Conservation (phyloP, 2,797 vertebrate species). For the Hapalemur alaotrensis region DNA sequence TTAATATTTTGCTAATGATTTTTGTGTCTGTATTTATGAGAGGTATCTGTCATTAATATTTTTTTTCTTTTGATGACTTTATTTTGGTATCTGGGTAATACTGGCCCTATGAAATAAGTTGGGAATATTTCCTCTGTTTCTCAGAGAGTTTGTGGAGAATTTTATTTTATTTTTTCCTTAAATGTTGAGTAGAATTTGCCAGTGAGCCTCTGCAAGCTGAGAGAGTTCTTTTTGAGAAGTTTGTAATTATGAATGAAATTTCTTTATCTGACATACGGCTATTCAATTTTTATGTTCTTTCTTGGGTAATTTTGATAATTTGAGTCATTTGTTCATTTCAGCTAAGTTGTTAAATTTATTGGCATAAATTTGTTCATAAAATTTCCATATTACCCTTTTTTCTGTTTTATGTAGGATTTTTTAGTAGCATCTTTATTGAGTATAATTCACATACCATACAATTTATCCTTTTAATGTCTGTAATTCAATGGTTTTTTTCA, state of each 20-base stretch:
- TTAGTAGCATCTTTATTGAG: not conserved
- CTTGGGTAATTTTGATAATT: not conserved
- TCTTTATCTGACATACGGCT: not conserved
- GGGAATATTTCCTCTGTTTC: not conserved
- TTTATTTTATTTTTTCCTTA: not conserved
- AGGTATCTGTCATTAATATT: not conserved
- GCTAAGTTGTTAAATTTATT: not conserved
- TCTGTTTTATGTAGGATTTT: not conserved
- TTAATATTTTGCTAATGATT: not conserved
- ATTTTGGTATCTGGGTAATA: not conserved
- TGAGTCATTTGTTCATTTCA: not conserved
- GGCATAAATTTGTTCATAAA: not conserved
- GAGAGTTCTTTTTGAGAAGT: not conserved
- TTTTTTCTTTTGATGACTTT: not conserved
- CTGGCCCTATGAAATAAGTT: not conserved
- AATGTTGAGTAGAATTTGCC: not conserved
- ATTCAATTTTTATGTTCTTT: not conserved
- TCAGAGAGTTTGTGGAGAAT: not conserved
- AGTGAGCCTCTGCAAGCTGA: not conserved
- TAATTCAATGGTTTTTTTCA: not conserved
- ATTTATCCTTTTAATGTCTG: not conserved
- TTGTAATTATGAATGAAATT: not conserved
- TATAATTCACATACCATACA: not conserved
- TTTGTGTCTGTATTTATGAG: not conserved
- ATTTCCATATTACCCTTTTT: not conserved